These are phyloP conservation scores for Miniopterus natalensis DNA, from an alignment of 2,113 vertebrate species.

Conservation along the genomic window DNA sequence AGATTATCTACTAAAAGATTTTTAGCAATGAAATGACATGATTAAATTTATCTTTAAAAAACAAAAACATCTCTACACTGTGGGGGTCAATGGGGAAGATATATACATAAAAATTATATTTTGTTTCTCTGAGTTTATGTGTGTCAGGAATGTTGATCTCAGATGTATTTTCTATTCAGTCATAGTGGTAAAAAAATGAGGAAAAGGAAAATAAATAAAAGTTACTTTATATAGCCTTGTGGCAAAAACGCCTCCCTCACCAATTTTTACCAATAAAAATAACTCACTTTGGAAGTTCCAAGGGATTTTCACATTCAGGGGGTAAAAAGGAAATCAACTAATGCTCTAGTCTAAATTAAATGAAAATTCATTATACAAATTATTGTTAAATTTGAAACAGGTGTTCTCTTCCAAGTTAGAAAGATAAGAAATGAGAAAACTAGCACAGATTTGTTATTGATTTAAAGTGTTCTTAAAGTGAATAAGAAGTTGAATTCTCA, in stretches of 20 bases:
- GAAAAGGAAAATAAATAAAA: constrained; percentile 70
- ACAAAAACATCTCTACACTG: not conserved
- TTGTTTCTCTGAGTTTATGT: constrained; percentile 72
- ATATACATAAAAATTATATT: constrained; percentile 55
- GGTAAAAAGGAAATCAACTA: constrained; percentile 77
- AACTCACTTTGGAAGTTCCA: constrained; percentile 76
- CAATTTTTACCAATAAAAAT: constrained; percentile 84
- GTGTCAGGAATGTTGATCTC: constrained; percentile 78
- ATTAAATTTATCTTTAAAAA: constrained; percentile 21
- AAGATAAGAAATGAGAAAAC: constrained; percentile 69
- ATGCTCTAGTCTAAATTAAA: constrained; percentile 81
- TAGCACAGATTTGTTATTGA: constrained; percentile 56
- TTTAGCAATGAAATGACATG: not conserved
- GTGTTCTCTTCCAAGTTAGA: constrained; percentile 61
- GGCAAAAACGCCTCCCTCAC: constrained; percentile 75
- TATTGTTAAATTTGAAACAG: constrained; percentile 77
- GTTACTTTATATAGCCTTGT: constrained; percentile 66
- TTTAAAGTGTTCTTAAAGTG: constrained; percentile 52
- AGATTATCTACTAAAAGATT: not conserved
- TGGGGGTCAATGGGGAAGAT: not conserved
- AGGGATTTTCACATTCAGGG: constrained; percentile 81
- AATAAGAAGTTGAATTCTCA: constrained; percentile 30
- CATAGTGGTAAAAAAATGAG: constrained; percentile 67
- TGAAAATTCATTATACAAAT: constrained; percentile 81
- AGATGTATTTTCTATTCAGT: constrained; percentile 79